A percentile compares a stretch with the other conserved stretches of the same genome.
Evolutionary conservation across 1,140 invertebrate species (phyloP).

Genomic region (Bombus impatiens): DNA sequence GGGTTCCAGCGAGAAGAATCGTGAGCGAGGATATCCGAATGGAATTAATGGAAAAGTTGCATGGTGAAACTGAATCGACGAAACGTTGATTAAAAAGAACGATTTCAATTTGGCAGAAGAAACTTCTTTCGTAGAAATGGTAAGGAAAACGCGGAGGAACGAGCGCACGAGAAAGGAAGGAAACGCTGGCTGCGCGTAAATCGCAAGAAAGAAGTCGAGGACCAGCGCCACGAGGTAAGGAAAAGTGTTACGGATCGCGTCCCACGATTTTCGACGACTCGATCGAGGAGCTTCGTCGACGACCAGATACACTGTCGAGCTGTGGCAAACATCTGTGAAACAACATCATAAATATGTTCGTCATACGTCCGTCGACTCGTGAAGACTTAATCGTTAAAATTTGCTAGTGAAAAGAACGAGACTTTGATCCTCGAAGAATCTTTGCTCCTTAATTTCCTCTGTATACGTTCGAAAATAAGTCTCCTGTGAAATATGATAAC

Average conservation of each 20-base stretch:
- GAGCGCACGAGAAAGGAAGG: background rate
- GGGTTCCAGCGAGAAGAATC: background rate
- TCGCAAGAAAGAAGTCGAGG: conserved; percentile 29
- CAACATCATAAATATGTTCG: too few relatives aligned
- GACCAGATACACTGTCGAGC: background rate
- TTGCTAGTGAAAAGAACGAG: too few relatives aligned
- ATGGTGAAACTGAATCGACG: background rate
- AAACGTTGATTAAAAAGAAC: background rate
- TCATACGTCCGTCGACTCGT: too few relatives aligned
- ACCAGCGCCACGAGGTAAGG: background rate
- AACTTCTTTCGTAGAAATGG: background rate
- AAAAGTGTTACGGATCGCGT: conserved; percentile 11
- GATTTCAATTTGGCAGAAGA: background rate
- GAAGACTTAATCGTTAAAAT: too few relatives aligned
- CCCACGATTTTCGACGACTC: background rate
- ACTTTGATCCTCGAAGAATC: too few relatives aligned
- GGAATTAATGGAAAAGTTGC: background rate
- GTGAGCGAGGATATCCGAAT: background rate
- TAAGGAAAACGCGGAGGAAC: background rate
- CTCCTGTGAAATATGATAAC: too few relatives aligned
- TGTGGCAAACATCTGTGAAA: too few relatives aligned
- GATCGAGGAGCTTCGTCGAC: background rate
- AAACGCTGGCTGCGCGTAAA: background rate
- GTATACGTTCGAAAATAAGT: too few relatives aligned
- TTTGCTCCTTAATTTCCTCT: too few relatives aligned